Evolutionary conservation across 2,113 vertebrate species (phyloP), one percentile per base, ranked within the genome.

Genomic region (Ictalurus furcatus): DNA sequence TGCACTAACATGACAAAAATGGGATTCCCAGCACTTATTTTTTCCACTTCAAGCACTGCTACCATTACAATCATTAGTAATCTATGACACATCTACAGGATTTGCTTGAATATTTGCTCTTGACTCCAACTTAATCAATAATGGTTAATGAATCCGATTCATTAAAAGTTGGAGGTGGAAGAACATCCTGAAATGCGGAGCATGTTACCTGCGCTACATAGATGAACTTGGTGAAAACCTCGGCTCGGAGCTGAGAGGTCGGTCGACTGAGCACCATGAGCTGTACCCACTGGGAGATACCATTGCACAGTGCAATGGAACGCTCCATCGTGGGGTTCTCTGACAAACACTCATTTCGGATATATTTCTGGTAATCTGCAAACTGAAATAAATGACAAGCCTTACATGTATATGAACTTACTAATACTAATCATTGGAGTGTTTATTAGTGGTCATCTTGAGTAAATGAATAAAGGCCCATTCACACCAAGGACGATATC

Each of bases 221-320:
- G 94, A 99, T 99, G 93, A 98, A 99, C 92, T 99, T 99, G 80
- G 97, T 97, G 93, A 99, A 99, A 90, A 99, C 98, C 89, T 98
- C 97, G 85, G 98, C 98, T 14, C 98, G 96, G 93, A 98, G 98
- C 92, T 97, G 97, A 37, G 98, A 97, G 1, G 97, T 99, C 37
- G 98, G 97, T 92, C 99, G 99, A 94, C 97, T 99, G 88, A 99
- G 98, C 91, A 99, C 97, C 98, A 99, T 99, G 88, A 99, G 95
- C 88, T 99, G 98, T 74, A 99, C 98, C 98, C 98, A 99, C 91
- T 99, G 99, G 19, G 98, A 99, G 90, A 99, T 96, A 1, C 98
- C 97, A 37, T 99, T 99, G 94, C 99, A 99, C 91, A 99, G 94
- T 88, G 97, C 96, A 86, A 99, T 99, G 90, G 98, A 99, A 89